Base-by-base conservation (phyloP, 92 coral and sea anemone species). In the Porites rus region DNA sequence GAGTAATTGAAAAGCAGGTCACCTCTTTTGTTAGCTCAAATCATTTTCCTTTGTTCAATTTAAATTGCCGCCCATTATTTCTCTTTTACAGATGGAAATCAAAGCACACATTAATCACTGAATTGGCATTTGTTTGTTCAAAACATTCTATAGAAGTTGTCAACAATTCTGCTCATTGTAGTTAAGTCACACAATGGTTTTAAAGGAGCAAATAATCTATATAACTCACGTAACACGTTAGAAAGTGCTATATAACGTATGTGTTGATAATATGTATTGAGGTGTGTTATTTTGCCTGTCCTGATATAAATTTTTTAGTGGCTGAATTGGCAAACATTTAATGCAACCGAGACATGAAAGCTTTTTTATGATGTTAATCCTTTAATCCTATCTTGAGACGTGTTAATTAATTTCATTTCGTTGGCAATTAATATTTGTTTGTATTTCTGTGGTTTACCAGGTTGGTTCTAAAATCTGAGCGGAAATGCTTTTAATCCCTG, bases 1-100 rank as follows among this genome's bases (percentile, higher is more conserved):
- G 82, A 25, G 54, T 58, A 76, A 76, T 64, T 78, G 61, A 78
- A 65, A 64, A 63, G 72, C 31, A 25, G 83, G 31, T 78, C 65
- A 65, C 20, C 83, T 78, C 72, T 21, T 78, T 65, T 63, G 83
- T 78, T 65, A 76, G 61, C 72, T 65, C 22, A 64, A 78, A 16
- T 65, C 60, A 78, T 78, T 64, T 76, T 19, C 83, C 19, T 78
- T 78, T 78, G 83, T 78, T 65, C 61, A 20, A 38, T 28, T 5
- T 16, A 78, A 65, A 78, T 20, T 64, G 71, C 21, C 14, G 60
- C 18, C 73, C 43, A 46, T 78, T 65, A 76, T 76, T 60, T 17
- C 69, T 14, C 80, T 58, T 76, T 46, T 50, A 63, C 43, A 46
- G 65, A 78, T 78, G 72, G 51, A 64, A 78, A 65, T 64, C 54